phyloP scores from a whole-genome alignment of 1,140 invertebrate genomes.

The Lethrus apterus region DNA sequence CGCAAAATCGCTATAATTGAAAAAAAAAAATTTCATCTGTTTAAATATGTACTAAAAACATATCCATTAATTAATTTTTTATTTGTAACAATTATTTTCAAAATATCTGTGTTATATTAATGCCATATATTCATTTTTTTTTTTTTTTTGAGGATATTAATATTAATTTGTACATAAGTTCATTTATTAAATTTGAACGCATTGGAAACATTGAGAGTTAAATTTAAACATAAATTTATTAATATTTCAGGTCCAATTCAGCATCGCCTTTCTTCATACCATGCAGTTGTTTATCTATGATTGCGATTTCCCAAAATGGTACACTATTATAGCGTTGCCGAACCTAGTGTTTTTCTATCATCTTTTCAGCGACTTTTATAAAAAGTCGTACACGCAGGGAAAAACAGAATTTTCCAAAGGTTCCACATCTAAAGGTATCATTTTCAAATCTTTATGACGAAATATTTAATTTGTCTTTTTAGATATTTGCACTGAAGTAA shows the following conservation, averaged over 20 bases:
- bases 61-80: too few relatives aligned
- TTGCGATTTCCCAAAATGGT: constrained; percentile 74
- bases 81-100: too few relatives aligned
- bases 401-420: constrained; percentile 4
- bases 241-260: constrained; percentile 65
- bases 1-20: too few relatives aligned
- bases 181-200: not conserved
- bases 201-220: not conserved
- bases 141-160: not conserved
- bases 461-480: not conserved
- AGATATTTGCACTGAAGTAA: not conserved
- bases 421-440: not conserved
- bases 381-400: constrained; percentile 55
- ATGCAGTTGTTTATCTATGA: constrained; percentile 76
- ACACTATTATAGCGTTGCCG: constrained; percentile 62
- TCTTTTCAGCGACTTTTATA: constrained; percentile 72
- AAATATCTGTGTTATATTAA: too few relatives aligned
- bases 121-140: not conserved
- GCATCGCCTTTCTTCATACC: constrained; percentile 68
- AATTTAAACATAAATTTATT: not conserved
- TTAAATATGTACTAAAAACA: too few relatives aligned
- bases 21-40: too few relatives aligned
- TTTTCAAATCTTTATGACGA: not conserved
- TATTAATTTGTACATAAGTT: not conserved
- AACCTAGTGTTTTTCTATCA: constrained; percentile 76